Evolutionary conservation across 2,797 vertebrate genomes (phyloP).

Genomic region (Sebastes minor): DNA sequence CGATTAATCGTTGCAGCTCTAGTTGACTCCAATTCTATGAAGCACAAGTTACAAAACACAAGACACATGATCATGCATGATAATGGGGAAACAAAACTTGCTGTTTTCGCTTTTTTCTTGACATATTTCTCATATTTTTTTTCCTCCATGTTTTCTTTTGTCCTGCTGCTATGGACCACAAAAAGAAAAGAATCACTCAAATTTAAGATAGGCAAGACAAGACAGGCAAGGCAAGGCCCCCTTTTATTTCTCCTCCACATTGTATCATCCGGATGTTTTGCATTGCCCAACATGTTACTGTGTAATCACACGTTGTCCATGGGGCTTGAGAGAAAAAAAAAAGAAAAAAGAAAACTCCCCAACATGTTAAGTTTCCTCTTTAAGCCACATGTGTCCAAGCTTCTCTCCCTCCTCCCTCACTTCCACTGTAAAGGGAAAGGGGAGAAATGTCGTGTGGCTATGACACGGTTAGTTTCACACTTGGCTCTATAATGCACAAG

Average conservation of each 20-base stretch:
- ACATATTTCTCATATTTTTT: too few species aligned
- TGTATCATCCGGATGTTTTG: conserved; percentile 63
- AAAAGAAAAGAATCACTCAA: too few species aligned
- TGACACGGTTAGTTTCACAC: conserved; percentile 71
- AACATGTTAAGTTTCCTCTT: conserved; percentile 58
- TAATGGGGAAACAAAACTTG: too few species aligned
- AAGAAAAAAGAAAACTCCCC: background rate
- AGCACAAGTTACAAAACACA: too few species aligned
- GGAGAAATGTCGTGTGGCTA: conserved; percentile 54
- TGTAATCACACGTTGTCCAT: conserved; percentile 59
- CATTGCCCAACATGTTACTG: conserved; percentile 51
- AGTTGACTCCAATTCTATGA: too few species aligned
- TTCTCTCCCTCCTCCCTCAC: background rate
- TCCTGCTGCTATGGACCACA: too few species aligned
- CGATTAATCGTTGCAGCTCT: rapidly evolving
- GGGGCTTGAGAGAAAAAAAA: background rate
- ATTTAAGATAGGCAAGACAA: too few species aligned
- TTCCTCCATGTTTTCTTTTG: too few species aligned
- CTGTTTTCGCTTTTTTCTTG: too few species aligned
- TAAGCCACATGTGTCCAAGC: conserved; percentile 45
- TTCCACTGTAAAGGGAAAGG: conserved; percentile 31
- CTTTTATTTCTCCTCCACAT: background rate
- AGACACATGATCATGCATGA: too few species aligned
- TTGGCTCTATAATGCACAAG: conserved; percentile 49
- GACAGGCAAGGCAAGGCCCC: background rate